Evolutionary conservation across 2,113 vertebrate genomes (phyloP), one percentile per base, ranked within the genome.

Genomic region (Heptranchias perlo): DNA sequence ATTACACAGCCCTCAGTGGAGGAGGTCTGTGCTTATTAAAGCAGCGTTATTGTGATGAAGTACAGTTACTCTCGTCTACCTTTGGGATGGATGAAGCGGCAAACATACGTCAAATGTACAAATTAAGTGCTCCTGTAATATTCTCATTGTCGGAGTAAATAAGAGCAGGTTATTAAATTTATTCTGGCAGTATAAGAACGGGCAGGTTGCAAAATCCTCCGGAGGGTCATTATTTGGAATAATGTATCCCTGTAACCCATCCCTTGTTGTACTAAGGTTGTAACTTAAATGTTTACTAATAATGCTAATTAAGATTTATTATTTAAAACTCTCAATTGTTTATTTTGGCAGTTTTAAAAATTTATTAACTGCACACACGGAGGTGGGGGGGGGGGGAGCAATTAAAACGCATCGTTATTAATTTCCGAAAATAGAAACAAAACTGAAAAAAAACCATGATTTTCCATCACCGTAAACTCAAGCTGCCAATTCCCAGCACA

Each of bases 271-370:
- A 35, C 44, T 1, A 52, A 69, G 25, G 94, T 52, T 69, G 25
- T 39, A 69, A 95, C 25, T 25, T 95, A 95, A 69, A 35, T 69
- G 52, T 95, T 95, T 52, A 95, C 25, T 31, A 94, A 91, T 58
- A 91, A 95, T 69, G 39, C 52, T 95, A 95, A 95, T 95, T 73
- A 69, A 73, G 94, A 52, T 69, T 95, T 69, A 95, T 95, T 95
- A 65, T 49, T 69, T 31, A 69, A 47, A 44, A 35, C 11, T 11
- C 3, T 95, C 44, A 95, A 49, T 95, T 49, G 64, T 25, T 69
- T 73, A 47, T 52, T 94, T 65, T 94, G 86, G 8, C 86, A 14
- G 25, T 73, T 67, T 3, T 87, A 52, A 21, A 89, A 54, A 13
- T 21, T 64, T 65, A 61, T 93, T 64, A 64, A 44, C 18, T 39